Percentiles rank a stretch among this genome's conserved stretches.
Evolutionary conservation across 2,888 invertebrate genomes (phyloP).

Genomic region (Drosophila fungiperda): DNA sequence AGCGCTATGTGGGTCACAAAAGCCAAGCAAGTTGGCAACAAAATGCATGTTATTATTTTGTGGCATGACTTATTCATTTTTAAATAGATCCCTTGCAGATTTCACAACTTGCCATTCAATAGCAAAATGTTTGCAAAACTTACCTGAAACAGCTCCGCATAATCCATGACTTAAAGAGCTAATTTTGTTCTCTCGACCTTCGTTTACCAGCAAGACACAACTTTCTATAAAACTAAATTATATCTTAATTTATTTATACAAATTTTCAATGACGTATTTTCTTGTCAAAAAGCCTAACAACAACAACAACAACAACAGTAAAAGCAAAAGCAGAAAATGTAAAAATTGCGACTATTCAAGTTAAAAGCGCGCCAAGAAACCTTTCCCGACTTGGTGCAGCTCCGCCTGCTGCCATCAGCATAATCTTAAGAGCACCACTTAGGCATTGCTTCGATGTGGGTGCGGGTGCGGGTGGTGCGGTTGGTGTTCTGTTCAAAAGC

Average conservation of each 20-base stretch:
- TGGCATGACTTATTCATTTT: conserved; percentile 26
- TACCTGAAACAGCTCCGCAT: conserved; percentile 1
- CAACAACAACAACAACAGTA: conserved; percentile 20
- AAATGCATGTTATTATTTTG: conserved; percentile 15
- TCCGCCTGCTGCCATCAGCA: conserved; percentile 73
- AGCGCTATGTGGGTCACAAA: conserved; percentile 44
- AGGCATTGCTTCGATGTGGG: conserved; percentile 15
- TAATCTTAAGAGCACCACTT: conserved; percentile 76
- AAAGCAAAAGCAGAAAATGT: background rate
- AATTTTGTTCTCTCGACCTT: conserved; percentile 34
- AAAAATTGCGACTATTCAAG: conserved; percentile 57
- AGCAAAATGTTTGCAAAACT: background rate
- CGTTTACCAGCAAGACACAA: conserved; percentile 13
- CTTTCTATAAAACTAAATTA: conserved; percentile 11
- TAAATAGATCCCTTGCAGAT: conserved; percentile 22
- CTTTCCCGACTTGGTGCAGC: conserved; percentile 36
- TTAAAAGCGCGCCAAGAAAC: conserved; percentile 60
- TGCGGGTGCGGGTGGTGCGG: conserved; percentile 12
- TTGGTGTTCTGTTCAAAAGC: conserved; percentile 49
- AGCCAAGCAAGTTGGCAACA: background rate
- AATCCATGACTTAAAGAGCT: conserved; percentile 10
- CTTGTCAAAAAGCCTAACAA: conserved; percentile 54
- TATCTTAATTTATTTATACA: conserved; percentile 12
- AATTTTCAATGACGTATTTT: conserved; percentile 59
- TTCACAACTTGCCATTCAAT: background rate